These are phyloP conservation scores for Cryptocephalus primarius DNA, from an alignment of 2,888 invertebrate species.

Conservation along the genomic window DNA sequence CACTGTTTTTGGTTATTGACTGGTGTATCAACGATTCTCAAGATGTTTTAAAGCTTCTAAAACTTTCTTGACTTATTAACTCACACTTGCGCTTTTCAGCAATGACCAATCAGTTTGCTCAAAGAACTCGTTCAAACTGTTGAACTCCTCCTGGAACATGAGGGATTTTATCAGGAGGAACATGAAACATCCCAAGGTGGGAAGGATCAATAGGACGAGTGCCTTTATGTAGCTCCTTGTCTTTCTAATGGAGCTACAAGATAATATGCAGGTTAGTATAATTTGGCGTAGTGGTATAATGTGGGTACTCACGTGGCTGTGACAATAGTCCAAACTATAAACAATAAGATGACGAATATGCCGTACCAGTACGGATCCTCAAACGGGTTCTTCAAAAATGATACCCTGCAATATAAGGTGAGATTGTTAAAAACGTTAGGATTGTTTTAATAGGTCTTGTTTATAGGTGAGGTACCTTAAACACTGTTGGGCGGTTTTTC, in stretches of 20 bases:
- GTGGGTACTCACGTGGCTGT: constrained; percentile 47
- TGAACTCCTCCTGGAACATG: constrained; percentile 20
- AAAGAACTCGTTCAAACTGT: constrained; percentile 23
- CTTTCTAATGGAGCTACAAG: constrained; percentile 29
- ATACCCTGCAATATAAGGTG: constrained; percentile 24
- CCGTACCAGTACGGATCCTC: constrained; percentile 54
- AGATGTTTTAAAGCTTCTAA: too few relatives aligned
- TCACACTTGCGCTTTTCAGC: constrained; percentile 27
- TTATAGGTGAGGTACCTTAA: constrained; percentile 27
- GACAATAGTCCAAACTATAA: constrained; percentile 53
- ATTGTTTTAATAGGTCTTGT: not conserved
- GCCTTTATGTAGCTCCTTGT: constrained; percentile 33
- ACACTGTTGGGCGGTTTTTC: constrained; percentile 34
- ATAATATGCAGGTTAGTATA: not conserved
- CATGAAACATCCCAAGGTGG: constrained; percentile 28
- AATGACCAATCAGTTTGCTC: constrained; percentile 28
- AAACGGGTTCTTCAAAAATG: constrained; percentile 47
- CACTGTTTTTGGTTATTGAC: too few relatives aligned
- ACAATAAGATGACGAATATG: constrained; percentile 49
- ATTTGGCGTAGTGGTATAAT: not conserved
- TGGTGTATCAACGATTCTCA: too few relatives aligned
- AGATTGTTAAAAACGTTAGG: constrained; percentile 4
- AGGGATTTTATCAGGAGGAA: constrained; percentile 30
- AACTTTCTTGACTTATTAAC: constrained; percentile 2
- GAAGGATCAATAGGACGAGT: constrained; percentile 27